These are phyloP conservation scores for Dyspetes luteomarginatus DNA, from an alignment of 2,888 invertebrate species.

Conservation along the genomic window DNA sequence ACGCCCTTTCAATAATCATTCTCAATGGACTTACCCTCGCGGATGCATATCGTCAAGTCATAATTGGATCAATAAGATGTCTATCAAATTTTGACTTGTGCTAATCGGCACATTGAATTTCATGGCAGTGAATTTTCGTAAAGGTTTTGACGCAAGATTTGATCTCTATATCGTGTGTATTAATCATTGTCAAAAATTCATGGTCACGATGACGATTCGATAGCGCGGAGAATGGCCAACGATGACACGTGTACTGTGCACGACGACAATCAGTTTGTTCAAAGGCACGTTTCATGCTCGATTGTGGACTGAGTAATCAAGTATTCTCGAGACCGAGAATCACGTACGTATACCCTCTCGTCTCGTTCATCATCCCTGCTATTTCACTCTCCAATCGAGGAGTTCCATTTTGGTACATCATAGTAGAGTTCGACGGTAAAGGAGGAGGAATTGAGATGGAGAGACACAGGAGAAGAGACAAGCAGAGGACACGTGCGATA, in stretches of 20 bases:
- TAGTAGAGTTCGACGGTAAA: conserved; percentile 2
- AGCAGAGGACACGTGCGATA: conserved; percentile 5
- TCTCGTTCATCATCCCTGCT: neutral
- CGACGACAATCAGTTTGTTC: neutral
- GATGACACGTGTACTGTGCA: neutral
- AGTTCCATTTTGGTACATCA: neutral
- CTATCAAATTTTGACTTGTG: neutral
- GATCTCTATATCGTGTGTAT: no score
- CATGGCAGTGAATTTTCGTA: neutral
- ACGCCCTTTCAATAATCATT: no score
- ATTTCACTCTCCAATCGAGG: neutral
- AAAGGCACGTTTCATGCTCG: neutral
- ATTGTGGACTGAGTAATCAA: neutral
- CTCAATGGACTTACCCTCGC: no score
- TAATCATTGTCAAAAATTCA: no score
- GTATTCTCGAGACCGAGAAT: neutral
- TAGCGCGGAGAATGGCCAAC: neutral
- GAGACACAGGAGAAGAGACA: neutral
- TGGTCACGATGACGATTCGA: no score
- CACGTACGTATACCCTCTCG: neutral
- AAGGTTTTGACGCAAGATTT: no score
- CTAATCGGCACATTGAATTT: neutral
- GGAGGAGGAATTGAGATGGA: neutral
- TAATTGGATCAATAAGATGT: neutral
- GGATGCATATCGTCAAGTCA: neutral